Base-by-base conservation (phyloP, 2,888 invertebrate species). In the Pheosia tremula region DNA sequence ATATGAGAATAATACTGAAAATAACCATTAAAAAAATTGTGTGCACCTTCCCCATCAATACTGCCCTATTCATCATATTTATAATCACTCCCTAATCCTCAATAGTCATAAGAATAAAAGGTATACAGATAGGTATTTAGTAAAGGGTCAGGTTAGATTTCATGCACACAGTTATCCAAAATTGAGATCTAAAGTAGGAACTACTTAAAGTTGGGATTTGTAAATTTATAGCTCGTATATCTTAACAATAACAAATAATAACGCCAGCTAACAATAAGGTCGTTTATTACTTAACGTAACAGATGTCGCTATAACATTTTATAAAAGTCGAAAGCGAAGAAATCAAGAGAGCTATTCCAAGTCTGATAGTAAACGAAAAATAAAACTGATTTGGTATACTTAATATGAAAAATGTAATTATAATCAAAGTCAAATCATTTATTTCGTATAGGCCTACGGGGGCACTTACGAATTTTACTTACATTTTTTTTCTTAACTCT, bases 111-210 rank as follows among this genome's bases (percentile, higher is more conserved):
- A 57, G 50, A 57, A 54, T 65, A 65, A 37, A 38, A 9, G 37
- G 53, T 53, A 13, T 24, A 58, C 37, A 39, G 39, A 13, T 63
- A 63, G 57, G 38, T 57, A 61, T 63, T 68, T 66, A 45, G 10
- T 55, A 57, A 67, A 64, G 59, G 62, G 49, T 62, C 53, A 68
- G 49, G 56, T 56, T 62, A 63, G 61, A 63, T 62, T 64, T 72
- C 78, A 80, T 71, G 68, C 77, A 75, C 72, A 77, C 72, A 73
- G 64, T 68, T 63, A 70, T 68, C 78, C 74, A 67, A 71, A 77
- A 74, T 68, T 63, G 73, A 74, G 71, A 72, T 75, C 76, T 80
- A 74, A 66, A 24, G 24, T 24, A 24, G 49, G 58, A 63, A 68
- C 82, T 80, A 84, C 67, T 62, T 67, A 76, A 70, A 67, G 52